These are phyloP conservation scores for cattle (Bos taurus) DNA, from an alignment of 2,113 vertebrate genomes.

Conservation along the genomic window DNA sequence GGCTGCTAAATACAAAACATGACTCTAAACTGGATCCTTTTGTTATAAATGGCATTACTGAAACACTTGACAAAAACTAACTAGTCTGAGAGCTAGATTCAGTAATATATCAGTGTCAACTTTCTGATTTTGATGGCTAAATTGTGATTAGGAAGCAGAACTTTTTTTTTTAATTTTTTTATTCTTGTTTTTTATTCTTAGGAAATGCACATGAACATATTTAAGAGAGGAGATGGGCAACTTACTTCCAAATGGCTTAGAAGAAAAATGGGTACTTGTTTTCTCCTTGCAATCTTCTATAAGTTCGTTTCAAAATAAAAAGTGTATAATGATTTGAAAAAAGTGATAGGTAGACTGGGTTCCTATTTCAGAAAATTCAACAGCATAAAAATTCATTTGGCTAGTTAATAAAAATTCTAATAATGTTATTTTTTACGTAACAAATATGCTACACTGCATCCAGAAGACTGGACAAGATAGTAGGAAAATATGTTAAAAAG, in stretches of 20 bases:
- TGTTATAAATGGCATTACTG: background rate
- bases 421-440: background rate
- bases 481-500: background rate
- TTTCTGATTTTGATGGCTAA: background rate
- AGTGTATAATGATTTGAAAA: background rate
- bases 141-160: background rate
- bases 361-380: background rate
- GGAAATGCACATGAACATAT: background rate
- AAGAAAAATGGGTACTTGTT: background rate
- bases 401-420: background rate
- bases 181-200: background rate
- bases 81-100: background rate
- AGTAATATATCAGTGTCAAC: background rate
- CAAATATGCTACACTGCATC: background rate
- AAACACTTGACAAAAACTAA: background rate
- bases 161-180: background rate
- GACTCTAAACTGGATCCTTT: background rate
- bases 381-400: background rate
- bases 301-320: constrained; percentile 27
- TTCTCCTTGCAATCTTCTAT: background rate
- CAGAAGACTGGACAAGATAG: background rate
- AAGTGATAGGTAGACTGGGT: background rate
- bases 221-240: background rate
- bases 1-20: background rate
- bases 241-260: background rate